A percentile compares a stretch with the other conserved stretches of the same genome.
phyloP scores from a whole-genome alignment of 1,140 invertebrate genomes.

The Dendrolimus kikuchii region DNA sequence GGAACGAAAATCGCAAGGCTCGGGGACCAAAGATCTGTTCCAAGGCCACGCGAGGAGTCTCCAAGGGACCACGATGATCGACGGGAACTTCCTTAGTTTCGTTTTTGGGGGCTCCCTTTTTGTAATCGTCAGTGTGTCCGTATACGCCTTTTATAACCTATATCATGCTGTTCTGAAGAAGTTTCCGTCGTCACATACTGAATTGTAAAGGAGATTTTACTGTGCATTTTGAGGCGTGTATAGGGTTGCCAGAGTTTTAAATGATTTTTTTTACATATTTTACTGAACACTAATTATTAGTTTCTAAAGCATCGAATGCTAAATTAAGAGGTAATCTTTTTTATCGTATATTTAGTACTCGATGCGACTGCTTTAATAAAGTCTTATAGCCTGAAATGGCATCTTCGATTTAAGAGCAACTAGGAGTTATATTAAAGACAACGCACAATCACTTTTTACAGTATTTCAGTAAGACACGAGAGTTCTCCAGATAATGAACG shows the following conservation, averaged over 20 bases:
- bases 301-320: no score
- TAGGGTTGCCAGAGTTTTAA: background rate
- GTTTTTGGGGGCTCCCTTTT: slow-evolving; percentile 83
- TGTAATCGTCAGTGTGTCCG: slow-evolving; percentile 84
- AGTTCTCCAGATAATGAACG: no score
- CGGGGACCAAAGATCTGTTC: slow-evolving; percentile 62
- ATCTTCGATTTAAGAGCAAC: no score
- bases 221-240: no score
- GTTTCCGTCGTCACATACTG: slow-evolving; percentile 83
- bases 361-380: no score
- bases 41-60: slow-evolving; percentile 65
- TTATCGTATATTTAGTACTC: no score
- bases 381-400: no score
- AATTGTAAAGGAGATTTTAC: slow-evolving; percentile 72
- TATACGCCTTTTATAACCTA: slow-evolving; percentile 88
- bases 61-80: slow-evolving; percentile 78
- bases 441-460: no score
- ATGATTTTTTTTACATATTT: slow-evolving; percentile 1
- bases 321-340: no score
- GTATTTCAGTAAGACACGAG: no score
- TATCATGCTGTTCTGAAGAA: slow-evolving; percentile 86
- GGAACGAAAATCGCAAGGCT: slow-evolving; percentile 73
- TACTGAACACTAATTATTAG: no score
- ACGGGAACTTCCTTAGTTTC: slow-evolving; percentile 85
- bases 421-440: no score